These are phyloP conservation scores for Exocentrus adspersus DNA, from an alignment of 2,888 invertebrate species.

Conservation along the genomic window DNA sequence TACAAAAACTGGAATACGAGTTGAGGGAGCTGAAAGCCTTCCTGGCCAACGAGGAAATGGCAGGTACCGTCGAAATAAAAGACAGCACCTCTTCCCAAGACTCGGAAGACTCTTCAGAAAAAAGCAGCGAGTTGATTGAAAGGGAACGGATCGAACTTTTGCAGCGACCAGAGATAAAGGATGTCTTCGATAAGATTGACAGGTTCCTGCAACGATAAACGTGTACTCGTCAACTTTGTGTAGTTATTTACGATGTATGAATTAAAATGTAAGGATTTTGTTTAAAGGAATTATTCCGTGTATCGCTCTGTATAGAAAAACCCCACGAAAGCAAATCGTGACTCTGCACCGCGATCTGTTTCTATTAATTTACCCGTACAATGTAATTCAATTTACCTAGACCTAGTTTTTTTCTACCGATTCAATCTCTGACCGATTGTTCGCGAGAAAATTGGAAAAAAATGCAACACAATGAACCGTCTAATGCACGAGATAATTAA, in stretches of 20 bases:
- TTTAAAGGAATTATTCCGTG: background rate
- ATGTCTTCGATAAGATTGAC: background rate
- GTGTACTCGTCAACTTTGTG: background rate
- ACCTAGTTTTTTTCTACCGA: conserved; percentile 20
- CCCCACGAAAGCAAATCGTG: conserved; percentile 20
- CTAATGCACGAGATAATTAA: background rate
- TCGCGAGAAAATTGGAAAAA: background rate
- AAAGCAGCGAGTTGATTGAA: background rate
- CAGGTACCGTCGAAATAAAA: background rate
- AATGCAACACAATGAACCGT: conserved; percentile 5
- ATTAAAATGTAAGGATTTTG: background rate
- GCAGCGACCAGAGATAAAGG: conserved; percentile 1
- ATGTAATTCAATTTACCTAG: conserved; percentile 25
- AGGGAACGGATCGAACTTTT: background rate
- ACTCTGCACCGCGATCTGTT: conserved; percentile 15
- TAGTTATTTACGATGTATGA: background rate
- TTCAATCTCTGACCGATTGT: conserved; percentile 3
- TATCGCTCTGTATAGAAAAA: conserved; percentile 9
- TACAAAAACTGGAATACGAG: conserved; percentile 1
- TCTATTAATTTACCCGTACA: conserved; percentile 22
- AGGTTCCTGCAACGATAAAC: background rate
- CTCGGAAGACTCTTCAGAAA: background rate
- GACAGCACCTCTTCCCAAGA: background rate
- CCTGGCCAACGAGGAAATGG: background rate
- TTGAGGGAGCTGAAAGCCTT: background rate